phyloP scores from a whole-genome alignment of 2,113 vertebrate genomes.

The Neoarius graeffei region DNA sequence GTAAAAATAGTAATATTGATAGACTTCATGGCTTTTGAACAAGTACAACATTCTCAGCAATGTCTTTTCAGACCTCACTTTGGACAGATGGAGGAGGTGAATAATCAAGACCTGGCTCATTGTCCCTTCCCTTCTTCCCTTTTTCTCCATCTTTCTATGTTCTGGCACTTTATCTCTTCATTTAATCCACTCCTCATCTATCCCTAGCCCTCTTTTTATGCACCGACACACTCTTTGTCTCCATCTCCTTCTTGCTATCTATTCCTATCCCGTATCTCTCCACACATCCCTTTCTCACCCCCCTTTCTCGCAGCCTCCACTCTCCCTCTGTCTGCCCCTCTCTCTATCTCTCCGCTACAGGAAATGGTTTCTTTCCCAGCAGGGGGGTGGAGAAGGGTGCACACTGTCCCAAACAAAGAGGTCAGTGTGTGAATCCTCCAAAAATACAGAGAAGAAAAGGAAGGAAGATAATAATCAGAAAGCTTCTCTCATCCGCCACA shows the following conservation, averaged over 20 bases:
- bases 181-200: conserved; percentile 46
- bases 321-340: conserved; percentile 47
- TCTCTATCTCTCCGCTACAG: conserved; percentile 62
- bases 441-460: conserved; percentile 77
- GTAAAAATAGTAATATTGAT: conserved; percentile 32
- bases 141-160: conserved; percentile 61
- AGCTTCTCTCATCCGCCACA: conserved; percentile 71
- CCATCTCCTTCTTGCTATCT: conserved; percentile 53
- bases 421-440: conserved; percentile 77
- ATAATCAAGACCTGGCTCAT: conserved; percentile 5
- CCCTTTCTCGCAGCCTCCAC: conserved; percentile 18
- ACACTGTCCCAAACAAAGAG: conserved; percentile 79
- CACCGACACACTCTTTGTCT: conserved; percentile 57
- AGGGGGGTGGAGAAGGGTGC: conserved; percentile 57
- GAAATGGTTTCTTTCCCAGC: conserved; percentile 73
- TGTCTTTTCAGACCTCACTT: conserved; percentile 12
- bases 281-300: conserved; percentile 58
- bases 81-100: background rate
- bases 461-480: conserved; percentile 75
- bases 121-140: conserved; percentile 30
- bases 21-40: conserved; percentile 26
- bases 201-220: conserved; percentile 51
- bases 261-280: conserved; percentile 55
- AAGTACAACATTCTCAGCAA: background rate
- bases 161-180: conserved; percentile 54